Base-by-base conservation (phyloP, 2,797 vertebrate genomes). In the Manis pentadactyla region DNA sequence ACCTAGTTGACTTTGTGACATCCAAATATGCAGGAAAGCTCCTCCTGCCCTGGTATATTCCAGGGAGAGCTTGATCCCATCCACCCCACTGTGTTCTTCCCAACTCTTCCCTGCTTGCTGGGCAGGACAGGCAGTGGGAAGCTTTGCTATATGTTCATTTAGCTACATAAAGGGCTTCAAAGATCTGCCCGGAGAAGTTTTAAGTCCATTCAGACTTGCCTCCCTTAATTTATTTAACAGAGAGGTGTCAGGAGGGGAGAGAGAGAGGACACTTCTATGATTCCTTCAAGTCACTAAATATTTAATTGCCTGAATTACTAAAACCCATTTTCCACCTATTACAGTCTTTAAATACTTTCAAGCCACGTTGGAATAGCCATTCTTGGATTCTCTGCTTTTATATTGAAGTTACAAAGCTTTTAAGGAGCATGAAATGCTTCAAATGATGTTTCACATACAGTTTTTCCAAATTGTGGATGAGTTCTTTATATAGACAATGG, bases 21-120 rank as follows among this genome's bases (percentile, higher is more conserved):
- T 12, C 12, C 46, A 46, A 46, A 46, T 10, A 46, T 46, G 46
- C 46, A 46, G 46, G 9, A 46, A 46, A 46, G 12, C 10, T 4
- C 17, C 0, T 19, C 2, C 0, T 27, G 1, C 12, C 27, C 23
- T 8, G 12, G 2, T 8, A 42, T 69, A 27, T 25, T 3, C 53
- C 15, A 1, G 15, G 19, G 27, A 21, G 21, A 42, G 31, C 17
- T 31, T 6, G 13, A 21, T 7, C 3, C 6, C 73, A 1, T 7
- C 11, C 0, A 9, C 7, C 31, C 37, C 13, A 6, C 66, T 0
- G 37, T 57, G 1, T 29, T n/a, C 83, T n/a, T 57, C 46, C 17
- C 29, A 8, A 0, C 23, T 51, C 18, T 5, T 34, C 34, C 29
- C 34, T 31, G 15, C 63, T 18, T 23, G 34, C 69, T 21, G 23